Evolutionary conservation across 2,888 invertebrate species (phyloP).

Genomic region (Caenorhabditis plicata): DNA sequence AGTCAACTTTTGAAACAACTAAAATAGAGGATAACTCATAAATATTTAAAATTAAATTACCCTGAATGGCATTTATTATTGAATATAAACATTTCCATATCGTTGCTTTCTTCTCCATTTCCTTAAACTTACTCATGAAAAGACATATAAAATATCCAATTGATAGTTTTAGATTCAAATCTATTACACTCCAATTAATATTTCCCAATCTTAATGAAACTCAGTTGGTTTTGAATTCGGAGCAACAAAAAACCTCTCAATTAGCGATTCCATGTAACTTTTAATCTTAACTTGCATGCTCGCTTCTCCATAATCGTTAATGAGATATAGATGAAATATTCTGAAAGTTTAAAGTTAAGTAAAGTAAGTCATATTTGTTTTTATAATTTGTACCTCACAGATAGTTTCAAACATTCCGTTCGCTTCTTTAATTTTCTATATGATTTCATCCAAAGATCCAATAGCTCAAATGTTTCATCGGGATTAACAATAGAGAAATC

Average conservation of each 20-base stretch:
- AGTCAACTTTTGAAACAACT: slow-evolving; percentile 6
- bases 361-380: too few species aligned
- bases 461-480: slow-evolving; percentile 20
- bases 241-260: slow-evolving; percentile 2
- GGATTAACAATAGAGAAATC: slow-evolving; percentile 18
- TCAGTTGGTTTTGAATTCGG: not conserved
- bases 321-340: slow-evolving; percentile 17
- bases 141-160: slow-evolving; percentile 25
- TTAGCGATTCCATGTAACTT: too few species aligned
- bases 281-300: too few species aligned
- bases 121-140: slow-evolving; percentile 9
- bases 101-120: slow-evolving; percentile 16
- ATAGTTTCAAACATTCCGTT: not conserved
- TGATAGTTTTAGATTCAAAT: not conserved
- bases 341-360: too few species aligned
- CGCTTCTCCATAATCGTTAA: not conserved
- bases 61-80: slow-evolving; percentile 6
- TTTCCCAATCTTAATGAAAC: not conserved
- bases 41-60: not conserved
- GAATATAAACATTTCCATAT: slow-evolving; percentile 23
- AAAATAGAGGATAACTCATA: not conserved
- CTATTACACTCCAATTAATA: slow-evolving; percentile 6
- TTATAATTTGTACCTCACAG: too few species aligned
- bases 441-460: slow-evolving; percentile 28
- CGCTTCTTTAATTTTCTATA: slow-evolving; percentile 11